These are phyloP conservation scores for Sicus ferrugineus DNA, from an alignment of 2,888 invertebrate genomes.

Conservation along the genomic window DNA sequence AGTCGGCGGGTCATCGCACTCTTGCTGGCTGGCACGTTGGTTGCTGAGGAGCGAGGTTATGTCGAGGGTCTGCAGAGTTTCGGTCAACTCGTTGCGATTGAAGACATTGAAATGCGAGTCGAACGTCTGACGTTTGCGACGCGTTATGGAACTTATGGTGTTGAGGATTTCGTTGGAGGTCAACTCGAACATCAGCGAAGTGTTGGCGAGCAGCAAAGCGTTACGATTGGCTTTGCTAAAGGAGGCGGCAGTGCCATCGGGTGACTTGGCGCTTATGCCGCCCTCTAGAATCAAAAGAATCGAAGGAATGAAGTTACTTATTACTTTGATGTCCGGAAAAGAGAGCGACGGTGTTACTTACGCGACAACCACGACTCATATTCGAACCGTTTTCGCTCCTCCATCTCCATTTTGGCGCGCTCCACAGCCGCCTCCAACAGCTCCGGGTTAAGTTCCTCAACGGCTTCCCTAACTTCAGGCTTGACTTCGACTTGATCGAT, in stretches of 20 bases:
- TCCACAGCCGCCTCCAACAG: slow-evolving; percentile 78
- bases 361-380: slow-evolving; percentile 81
- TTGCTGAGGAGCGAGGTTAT: slow-evolving; percentile 71
- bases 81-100: slow-evolving; percentile 74
- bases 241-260: slow-evolving; percentile 86
- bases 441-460: slow-evolving; percentile 75
- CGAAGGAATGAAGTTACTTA: neutral
- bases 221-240: slow-evolving; percentile 89
- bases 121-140: slow-evolving; percentile 79
- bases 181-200: slow-evolving; percentile 84
- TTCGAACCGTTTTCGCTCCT: slow-evolving; percentile 78
- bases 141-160: slow-evolving; percentile 65
- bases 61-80: slow-evolving; percentile 81
- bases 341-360: slow-evolving; percentile 61
- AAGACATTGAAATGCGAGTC: slow-evolving; percentile 69
- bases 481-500: slow-evolving; percentile 59
- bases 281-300: slow-evolving; percentile 69
- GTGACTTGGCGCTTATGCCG: slow-evolving; percentile 85
- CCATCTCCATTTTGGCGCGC: slow-evolving; percentile 80
- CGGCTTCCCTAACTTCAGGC: slow-evolving; percentile 65
- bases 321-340: neutral
- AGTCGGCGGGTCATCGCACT: slow-evolving; percentile 74
- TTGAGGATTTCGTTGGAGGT: slow-evolving; percentile 87
- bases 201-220: slow-evolving; percentile 83
- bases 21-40: slow-evolving; percentile 39